A percentile compares a stretch with the other conserved stretches of the same genome.
These are phyloP conservation scores for Agapostemon virescens DNA, from an alignment of 2,888 invertebrate genomes.

Conservation along the genomic window DNA sequence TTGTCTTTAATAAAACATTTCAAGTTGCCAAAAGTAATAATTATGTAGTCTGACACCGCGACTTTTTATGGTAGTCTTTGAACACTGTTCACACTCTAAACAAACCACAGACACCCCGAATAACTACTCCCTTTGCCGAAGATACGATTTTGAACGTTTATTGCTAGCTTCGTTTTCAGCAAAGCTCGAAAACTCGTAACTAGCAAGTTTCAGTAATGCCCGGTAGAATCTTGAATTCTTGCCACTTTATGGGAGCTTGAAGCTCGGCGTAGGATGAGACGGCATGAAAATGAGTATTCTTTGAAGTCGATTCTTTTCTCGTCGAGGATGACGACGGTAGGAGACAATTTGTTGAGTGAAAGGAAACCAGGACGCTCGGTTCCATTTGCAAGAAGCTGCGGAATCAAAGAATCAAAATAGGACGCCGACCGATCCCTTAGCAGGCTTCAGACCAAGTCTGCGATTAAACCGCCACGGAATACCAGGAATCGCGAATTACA, in stretches of 20 bases:
- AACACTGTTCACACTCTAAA: too few relatives aligned
- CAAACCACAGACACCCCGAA: too few relatives aligned
- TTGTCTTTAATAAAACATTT: too few relatives aligned
- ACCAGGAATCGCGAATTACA: constrained; percentile 45
- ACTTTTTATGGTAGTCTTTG: too few relatives aligned
- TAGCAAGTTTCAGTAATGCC: neutral
- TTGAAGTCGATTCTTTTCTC: neutral
- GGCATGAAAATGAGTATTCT: too few relatives aligned
- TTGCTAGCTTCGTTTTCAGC: too few relatives aligned
- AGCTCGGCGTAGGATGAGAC: neutral
- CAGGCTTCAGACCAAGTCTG: constrained; percentile 50
- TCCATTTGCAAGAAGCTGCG: constrained; percentile 29
- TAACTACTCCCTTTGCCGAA: too few relatives aligned
- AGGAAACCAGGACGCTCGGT: constrained; percentile 14
- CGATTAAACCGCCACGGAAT: constrained; percentile 70
- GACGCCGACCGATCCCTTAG: constrained; percentile 44
- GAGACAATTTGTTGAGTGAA: neutral
- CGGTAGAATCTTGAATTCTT: neutral
- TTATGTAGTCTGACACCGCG: too few relatives aligned
- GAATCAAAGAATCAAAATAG: constrained; percentile 34
- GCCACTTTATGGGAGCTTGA: neutral
- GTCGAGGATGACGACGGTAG: neutral
- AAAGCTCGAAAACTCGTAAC: too few relatives aligned
- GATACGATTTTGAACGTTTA: too few relatives aligned
- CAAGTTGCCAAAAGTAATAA: too few relatives aligned